Evolutionary conservation across 2,888 invertebrate genomes (phyloP), one percentile per base, ranked within the genome.

Genomic region (Orthosia incerta): DNA sequence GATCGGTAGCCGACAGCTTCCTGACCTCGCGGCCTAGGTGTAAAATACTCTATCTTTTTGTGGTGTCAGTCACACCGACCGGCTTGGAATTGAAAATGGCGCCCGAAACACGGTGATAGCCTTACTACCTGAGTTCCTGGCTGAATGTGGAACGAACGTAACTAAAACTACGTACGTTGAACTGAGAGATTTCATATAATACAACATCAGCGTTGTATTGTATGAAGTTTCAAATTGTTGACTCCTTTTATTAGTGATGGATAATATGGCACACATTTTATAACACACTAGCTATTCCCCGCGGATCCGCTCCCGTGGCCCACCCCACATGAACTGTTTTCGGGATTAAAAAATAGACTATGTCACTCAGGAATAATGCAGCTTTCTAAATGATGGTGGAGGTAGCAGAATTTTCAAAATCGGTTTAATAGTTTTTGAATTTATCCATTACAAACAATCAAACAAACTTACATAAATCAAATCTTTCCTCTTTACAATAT

Each of bases 101-200:
- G 7, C 13, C 51, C 9, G 56, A 53, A 23, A 65, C 39, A 56
- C 55, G 39, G 18, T 0, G 48, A 55, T 20, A 50, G 66, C 50
- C n/a, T 53, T 18, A 31, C 13, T 79, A 67, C 15, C 59, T 45
- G 20, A n/a, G n/a, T 59, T 13, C 7, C 57, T 55, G 53, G 18
- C 23, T 26, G n/a, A 48, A 62, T 59, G 20, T 56, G 23, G 39
- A 80, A 61, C 18, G 39, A 67, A 53, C 7, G 16, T 74, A 61
- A 68, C 46, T 15, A 62, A 12, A n/a, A n/a, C n/a, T n/a, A n/a
- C n/a, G n/a, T n/a, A n/a, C n/a, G n/a, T 72, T 31, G 15, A 79
- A 46, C 66, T 46, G 45, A 13, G 7, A 53, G 50, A 65, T 79
- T 74, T 18, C n/a, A 64, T 63, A 51, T 50, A 56, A 39, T 39